These are phyloP conservation scores for Peromyscus nudipes DNA, from an alignment of 2,797 vertebrate genomes.

Conservation along the genomic window DNA sequence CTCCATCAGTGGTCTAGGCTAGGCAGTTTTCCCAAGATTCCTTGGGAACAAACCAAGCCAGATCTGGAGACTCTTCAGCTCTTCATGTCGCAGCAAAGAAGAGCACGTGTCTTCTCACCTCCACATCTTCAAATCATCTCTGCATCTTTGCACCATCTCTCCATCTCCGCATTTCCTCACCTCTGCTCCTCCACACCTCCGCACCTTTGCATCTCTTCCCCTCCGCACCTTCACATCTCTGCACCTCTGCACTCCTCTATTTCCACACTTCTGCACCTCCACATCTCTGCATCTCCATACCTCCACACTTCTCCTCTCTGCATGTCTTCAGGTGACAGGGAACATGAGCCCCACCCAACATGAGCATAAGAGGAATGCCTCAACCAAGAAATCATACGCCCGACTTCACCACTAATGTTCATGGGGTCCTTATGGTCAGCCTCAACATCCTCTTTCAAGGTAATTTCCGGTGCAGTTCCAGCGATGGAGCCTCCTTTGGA, in stretches of 20 bases:
- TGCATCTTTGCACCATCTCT: background rate
- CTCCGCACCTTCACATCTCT: fast-evolving
- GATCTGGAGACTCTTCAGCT: background rate
- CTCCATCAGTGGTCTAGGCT: background rate
- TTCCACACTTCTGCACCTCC: background rate
- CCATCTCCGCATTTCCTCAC: fast-evolving
- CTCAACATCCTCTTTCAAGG: background rate
- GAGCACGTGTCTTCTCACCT: background rate
- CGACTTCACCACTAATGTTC: background rate
- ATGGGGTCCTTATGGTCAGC: background rate
- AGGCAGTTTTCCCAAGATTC: background rate
- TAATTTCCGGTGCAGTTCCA: background rate
- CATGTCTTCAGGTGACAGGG: background rate
- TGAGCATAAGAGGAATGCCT: background rate
- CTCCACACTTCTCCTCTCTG: background rate
- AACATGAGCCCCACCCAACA: background rate
- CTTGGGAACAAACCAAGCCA: background rate
- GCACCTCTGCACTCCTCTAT: fast-evolving
- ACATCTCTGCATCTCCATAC: background rate
- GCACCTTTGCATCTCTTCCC: background rate
- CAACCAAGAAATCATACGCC: background rate
- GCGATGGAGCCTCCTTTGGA: background rate
- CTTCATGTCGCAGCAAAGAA: background rate
- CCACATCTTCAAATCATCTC: too few species aligned
- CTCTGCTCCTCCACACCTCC: fast-evolving